Evolutionary conservation across 1,140 invertebrate genomes (phyloP).

Genomic region (Bombus turneri): DNA sequence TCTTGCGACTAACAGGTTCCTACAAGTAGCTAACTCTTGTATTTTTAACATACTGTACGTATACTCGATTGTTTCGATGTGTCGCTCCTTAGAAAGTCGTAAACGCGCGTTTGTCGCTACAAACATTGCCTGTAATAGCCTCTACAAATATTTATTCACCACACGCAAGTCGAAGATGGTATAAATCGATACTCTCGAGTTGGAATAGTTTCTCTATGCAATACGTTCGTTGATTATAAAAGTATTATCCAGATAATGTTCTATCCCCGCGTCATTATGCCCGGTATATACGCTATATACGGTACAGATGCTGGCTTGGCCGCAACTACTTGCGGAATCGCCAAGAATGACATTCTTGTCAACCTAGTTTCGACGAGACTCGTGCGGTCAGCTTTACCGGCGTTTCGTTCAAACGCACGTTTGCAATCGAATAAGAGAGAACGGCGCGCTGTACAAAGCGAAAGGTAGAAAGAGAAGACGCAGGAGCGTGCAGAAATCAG

Average conservation of each 20-base stretch:
- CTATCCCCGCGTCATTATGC: no score
- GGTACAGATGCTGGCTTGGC: neutral
- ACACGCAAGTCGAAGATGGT: neutral
- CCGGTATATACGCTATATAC: neutral
- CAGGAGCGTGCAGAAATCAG: conserved; percentile 54
- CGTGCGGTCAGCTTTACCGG: neutral
- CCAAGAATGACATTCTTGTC: neutral
- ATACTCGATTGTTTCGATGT: neutral
- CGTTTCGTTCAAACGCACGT: neutral
- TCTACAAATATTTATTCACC: neutral
- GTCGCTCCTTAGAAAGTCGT: conserved; percentile 5
- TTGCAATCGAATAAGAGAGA: neutral
- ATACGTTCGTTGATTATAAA: neutral
- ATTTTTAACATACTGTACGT: neutral
- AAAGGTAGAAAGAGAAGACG: neutral
- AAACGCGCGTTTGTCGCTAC: neutral
- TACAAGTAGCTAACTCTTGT: neutral
- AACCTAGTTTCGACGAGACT: neutral
- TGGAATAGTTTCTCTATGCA: neutral
- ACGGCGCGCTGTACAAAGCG: neutral
- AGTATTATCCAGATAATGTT: neutral
- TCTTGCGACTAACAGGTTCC: neutral
- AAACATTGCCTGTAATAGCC: neutral
- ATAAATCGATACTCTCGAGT: neutral
- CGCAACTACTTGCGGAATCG: neutral